phyloP scores from a whole-genome alignment of 2,113 vertebrate genomes.

The Amphiprion ocellaris region DNA sequence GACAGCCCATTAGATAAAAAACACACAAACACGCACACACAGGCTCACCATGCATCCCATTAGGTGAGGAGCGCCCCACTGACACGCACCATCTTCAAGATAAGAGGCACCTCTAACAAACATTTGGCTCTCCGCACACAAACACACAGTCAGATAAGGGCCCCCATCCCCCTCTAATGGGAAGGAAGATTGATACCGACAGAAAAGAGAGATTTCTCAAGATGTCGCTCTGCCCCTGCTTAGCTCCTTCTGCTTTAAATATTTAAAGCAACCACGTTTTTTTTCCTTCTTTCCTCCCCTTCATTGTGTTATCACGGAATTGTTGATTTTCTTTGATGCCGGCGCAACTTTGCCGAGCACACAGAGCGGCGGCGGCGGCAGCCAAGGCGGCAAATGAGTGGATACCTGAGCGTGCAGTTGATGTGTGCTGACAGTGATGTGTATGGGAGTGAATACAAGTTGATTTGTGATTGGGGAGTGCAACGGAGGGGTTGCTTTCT shows the following conservation, averaged over 20 bases:
- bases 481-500: slow-evolving; percentile 32
- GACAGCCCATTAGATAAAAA: slow-evolving; percentile 72
- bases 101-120: slow-evolving; percentile 52
- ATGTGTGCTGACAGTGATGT: slow-evolving; percentile 63
- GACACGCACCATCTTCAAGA: slow-evolving; percentile 52
- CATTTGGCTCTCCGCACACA: slow-evolving; percentile 41
- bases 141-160: slow-evolving; percentile 49
- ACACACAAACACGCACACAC: slow-evolving; percentile 30
- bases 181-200: slow-evolving; percentile 74
- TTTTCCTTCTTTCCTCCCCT: neutral
- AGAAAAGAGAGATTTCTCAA: slow-evolving; percentile 72
- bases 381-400: slow-evolving; percentile 19
- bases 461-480: slow-evolving; percentile 61
- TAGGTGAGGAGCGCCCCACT: slow-evolving; percentile 63
- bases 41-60: slow-evolving; percentile 54
- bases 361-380: slow-evolving; percentile 3
- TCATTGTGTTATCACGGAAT: slow-evolving; percentile 49
- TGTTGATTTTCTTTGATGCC: slow-evolving; percentile 53
- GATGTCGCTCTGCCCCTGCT: slow-evolving; percentile 62
- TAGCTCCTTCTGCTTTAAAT: slow-evolving; percentile 69
- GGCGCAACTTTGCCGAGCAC: slow-evolving; percentile 33
- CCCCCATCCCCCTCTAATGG: slow-evolving; percentile 65
- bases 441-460: slow-evolving; percentile 45
- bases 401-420: slow-evolving; percentile 15
- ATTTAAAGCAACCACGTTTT: slow-evolving; percentile 71